Conservation (phyloP, 2,797 vertebrate genomes). For the Percopsis omiscomaycus region DNA sequence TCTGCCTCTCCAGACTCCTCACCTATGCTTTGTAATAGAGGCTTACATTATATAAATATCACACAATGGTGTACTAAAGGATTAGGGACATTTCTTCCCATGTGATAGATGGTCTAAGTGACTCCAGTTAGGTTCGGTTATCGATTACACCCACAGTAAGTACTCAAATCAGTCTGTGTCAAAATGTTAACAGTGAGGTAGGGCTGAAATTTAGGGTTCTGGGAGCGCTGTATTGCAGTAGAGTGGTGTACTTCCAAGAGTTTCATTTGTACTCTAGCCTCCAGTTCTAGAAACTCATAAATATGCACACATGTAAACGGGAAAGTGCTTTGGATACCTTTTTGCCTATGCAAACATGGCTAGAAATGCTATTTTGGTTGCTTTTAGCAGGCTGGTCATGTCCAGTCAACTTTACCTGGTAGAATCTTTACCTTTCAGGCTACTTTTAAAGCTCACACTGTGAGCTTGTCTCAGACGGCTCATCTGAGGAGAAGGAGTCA, state of each 20-base stretch:
- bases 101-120: not conserved
- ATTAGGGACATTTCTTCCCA: not conserved
- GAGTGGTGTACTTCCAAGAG: too few species aligned
- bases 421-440: slow-evolving; percentile 13
- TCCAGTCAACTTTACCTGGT: not conserved
- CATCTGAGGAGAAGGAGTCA: slow-evolving; percentile 36
- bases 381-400: too few species aligned
- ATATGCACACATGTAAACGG: too few species aligned
- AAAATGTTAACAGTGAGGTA: not conserved
- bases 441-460: slow-evolving; percentile 39
- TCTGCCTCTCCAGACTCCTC: slow-evolving; percentile 28
- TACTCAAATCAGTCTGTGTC: not conserved
- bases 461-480: slow-evolving; percentile 28
- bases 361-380: too few species aligned
- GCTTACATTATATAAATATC: not conserved
- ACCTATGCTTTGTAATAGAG: slow-evolving; percentile 18
- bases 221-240: too few species aligned
- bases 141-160: not conserved
- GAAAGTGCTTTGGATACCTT: too few species aligned
- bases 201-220: too few species aligned
- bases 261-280: too few species aligned
- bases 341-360: too few species aligned
- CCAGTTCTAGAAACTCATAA: too few species aligned
- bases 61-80: not conserved
- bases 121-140: not conserved